phyloP scores from a whole-genome alignment of 2,797 vertebrate species.

The Poecile montanus region DNA sequence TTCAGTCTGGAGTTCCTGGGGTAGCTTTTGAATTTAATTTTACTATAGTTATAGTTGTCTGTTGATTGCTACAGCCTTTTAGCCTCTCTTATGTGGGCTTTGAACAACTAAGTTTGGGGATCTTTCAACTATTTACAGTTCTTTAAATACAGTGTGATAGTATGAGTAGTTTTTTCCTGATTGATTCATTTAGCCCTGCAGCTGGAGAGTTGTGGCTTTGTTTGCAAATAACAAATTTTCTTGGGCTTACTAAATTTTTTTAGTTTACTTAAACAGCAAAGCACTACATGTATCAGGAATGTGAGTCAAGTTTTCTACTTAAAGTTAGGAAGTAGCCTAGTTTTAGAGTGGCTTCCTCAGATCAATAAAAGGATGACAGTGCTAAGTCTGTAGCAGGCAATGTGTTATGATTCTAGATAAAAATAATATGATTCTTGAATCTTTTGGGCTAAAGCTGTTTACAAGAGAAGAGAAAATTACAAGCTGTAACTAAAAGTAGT shows the following conservation, averaged over 20 bases:
- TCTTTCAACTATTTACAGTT: background rate
- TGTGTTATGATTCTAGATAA: background rate
- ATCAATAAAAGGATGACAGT: background rate
- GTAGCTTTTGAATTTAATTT: constrained; percentile 15
- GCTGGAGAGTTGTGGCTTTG: background rate
- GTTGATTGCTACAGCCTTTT: background rate
- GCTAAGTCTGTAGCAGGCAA: background rate
- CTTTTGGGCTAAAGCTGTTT: background rate
- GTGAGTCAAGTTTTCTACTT: background rate
- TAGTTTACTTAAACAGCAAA: background rate
- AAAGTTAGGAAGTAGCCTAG: background rate
- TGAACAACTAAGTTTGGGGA: background rate
- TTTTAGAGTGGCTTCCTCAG: background rate
- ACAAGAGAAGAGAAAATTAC: background rate
- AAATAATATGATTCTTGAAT: background rate
- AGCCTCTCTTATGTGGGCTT: background rate
- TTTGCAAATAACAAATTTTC: background rate
- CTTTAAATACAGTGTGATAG: background rate
- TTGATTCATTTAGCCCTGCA: background rate
- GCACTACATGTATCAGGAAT: background rate
- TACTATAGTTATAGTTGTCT: background rate
- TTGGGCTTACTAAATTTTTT: background rate
- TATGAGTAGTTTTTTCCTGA: background rate
- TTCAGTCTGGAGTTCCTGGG: background rate
- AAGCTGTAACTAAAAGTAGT: background rate